Evolutionary conservation across 2,888 invertebrate genomes (phyloP), one percentile per base, ranked within the genome.

Genomic region (Parnassius apollo): DNA sequence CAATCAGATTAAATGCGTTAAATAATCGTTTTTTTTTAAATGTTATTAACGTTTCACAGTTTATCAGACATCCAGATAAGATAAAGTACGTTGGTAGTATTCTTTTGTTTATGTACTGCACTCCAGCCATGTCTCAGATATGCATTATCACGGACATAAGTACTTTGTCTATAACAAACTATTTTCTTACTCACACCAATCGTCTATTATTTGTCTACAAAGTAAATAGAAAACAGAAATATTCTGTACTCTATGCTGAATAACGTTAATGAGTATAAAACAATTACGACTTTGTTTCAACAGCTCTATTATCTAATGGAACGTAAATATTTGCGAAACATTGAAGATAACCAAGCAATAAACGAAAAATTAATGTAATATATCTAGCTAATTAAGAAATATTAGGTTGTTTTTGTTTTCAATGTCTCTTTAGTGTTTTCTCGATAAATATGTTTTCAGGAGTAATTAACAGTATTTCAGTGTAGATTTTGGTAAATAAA

Each of bases 51-150:
- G 81, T 81, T 79, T 77, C 71, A 75, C 76, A 68, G 71, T 74
- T 88, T 87, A 89, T 88, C 88, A 81, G 77, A 62, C 75, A 74
- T 66, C 70, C 65, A 76, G 89, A 90, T 88, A 88, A 89, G 89
- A 89, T 88, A 87, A 64, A 78, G 10, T 61, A 60, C 42, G 61
- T 64, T 67, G 78, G 51, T 79, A 83, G 83, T 81, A 80, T 81
- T 82, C 84, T 83, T 85, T 87, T 89, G 86, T 88, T 86, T 85
- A 85, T 81, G 78, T 77, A 73, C 73, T 83, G 83, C 85, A 82
- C 84, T 85, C 77, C 75, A 79, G 77, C 75, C 80, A 83, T 81
- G 83, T 82, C 81, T 77, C 78, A 82, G 86, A 88, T 86, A 86
- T 80, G 77, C 73, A 78, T 80, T 87, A 87, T 86, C 85, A 82